phyloP scores from a whole-genome alignment of 1,140 invertebrate genomes.

The Brachionus asplanchnoidis region DNA sequence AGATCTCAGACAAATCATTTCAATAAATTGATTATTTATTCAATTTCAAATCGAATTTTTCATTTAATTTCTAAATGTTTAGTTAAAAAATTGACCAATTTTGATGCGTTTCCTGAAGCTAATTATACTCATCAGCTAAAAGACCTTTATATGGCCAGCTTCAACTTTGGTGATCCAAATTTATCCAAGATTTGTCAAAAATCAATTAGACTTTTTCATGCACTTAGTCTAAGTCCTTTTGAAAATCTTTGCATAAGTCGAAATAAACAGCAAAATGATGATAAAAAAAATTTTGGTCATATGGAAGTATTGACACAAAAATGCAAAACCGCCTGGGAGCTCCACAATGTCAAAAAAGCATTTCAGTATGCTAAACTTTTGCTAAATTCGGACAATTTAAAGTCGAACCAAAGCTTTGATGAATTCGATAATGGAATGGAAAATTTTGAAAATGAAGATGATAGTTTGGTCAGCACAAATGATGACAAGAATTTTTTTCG shows the following conservation, averaged over 20 bases:
- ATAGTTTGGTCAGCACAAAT: not conserved
- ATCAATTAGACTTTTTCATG: not conserved
- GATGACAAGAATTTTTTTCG: constrained; percentile 40
- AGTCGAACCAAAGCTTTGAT: not conserved
- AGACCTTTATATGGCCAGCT: not conserved
- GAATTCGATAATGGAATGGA: not conserved
- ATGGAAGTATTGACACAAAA: constrained; percentile 36
- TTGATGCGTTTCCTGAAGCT: not conserved
- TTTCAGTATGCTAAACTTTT: constrained; percentile 1
- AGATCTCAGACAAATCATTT: not conserved
- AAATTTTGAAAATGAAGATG: not conserved
- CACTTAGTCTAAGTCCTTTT: not conserved
- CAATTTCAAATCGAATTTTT: not conserved
- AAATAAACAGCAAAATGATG: not conserved
- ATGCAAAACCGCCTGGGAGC: constrained; percentile 22
- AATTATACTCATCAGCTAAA: not conserved
- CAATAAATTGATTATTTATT: not conserved
- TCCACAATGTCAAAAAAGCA: constrained; percentile 6
- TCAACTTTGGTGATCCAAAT: not conserved
- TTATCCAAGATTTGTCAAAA: not conserved
- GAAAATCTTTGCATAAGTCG: not conserved
- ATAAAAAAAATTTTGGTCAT: not conserved
- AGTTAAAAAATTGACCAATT: not conserved
- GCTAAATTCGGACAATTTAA: not conserved
- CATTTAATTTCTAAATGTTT: not conserved